Evolutionary conservation across 2,797 vertebrate genomes (phyloP).

Genomic region (Coendou prehensilis): DNA sequence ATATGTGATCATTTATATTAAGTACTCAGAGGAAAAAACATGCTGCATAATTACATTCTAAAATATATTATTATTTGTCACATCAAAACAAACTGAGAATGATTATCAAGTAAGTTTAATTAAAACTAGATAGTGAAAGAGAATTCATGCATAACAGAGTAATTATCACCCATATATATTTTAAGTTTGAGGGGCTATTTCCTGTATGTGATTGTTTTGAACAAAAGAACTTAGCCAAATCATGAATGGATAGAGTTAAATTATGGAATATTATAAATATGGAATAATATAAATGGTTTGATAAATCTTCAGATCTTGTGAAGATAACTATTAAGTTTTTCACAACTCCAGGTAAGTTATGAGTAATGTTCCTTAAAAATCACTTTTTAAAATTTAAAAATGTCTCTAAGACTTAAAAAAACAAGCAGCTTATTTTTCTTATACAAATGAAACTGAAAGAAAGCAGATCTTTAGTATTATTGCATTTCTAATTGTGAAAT

Average conservation of each 20-base stretch:
- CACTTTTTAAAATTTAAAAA: constrained; percentile 16
- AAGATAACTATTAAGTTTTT: constrained; percentile 42
- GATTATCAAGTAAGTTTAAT: constrained; percentile 64
- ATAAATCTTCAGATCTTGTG: constrained; percentile 50
- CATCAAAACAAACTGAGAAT: constrained; percentile 37
- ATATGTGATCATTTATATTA: constrained; percentile 35
- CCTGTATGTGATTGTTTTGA: constrained; percentile 4
- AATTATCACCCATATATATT: constrained; percentile 59
- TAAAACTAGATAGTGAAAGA: constrained; percentile 62
- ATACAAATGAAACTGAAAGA: constrained; percentile 32
- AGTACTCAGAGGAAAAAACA: constrained; percentile 7
- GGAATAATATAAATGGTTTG: constrained; percentile 32
- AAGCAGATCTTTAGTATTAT: neutral
- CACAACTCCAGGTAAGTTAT: constrained; percentile 28
- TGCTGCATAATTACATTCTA: neutral
- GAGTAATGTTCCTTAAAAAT: neutral
- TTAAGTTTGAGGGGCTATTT: constrained; percentile 40
- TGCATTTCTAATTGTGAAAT: neutral
- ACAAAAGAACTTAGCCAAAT: constrained; percentile 52
- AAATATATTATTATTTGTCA: constrained; percentile 43
- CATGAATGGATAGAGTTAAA: constrained; percentile 14
- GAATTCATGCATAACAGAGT: constrained; percentile 34
- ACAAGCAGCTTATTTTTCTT: neutral
- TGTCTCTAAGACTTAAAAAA: neutral
- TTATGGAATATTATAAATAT: constrained; percentile 50